Conservation (phyloP, 2,797 vertebrate species). For the Coilia nasus region DNA sequence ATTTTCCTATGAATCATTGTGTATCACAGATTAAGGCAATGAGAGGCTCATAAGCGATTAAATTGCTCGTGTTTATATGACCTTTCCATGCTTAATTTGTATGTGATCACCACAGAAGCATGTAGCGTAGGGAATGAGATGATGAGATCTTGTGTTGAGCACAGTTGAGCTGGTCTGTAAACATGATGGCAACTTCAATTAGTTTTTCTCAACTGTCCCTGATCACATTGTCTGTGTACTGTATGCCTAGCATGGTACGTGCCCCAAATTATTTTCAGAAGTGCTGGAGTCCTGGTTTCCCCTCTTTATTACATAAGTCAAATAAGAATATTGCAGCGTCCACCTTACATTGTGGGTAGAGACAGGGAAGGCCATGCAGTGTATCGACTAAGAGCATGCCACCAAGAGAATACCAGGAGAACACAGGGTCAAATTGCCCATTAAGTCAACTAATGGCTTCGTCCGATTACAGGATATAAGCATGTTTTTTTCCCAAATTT, state of each 20-base stretch:
- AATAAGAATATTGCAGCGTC: background rate
- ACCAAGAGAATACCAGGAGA: background rate
- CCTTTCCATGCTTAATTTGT: background rate
- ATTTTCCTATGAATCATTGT: conserved; percentile 21
- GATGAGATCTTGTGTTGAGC: background rate
- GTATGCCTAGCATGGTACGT: no score
- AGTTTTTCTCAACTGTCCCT: no score
- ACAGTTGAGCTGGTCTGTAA: no score
- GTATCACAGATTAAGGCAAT: conserved; percentile 30
- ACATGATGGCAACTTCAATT: no score
- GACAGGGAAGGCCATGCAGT: background rate
- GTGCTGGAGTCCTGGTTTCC: background rate
- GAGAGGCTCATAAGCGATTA: conserved; percentile 16
- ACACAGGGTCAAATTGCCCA: background rate
- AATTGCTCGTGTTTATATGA: conserved; percentile 22
- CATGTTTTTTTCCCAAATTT: no score
- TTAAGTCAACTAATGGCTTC: background rate
- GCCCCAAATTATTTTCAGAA: no score
- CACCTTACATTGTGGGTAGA: background rate
- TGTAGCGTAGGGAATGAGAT: background rate
- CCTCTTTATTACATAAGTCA: background rate
- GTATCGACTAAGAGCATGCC: background rate
- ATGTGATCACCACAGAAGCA: background rate
- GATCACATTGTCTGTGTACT: no score
- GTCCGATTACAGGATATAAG: no score